Percentiles rank a stretch among this genome's conserved stretches.
phyloP scores from a whole-genome alignment of 2,113 vertebrate genomes.

The Anas platyrhynchos region DNA sequence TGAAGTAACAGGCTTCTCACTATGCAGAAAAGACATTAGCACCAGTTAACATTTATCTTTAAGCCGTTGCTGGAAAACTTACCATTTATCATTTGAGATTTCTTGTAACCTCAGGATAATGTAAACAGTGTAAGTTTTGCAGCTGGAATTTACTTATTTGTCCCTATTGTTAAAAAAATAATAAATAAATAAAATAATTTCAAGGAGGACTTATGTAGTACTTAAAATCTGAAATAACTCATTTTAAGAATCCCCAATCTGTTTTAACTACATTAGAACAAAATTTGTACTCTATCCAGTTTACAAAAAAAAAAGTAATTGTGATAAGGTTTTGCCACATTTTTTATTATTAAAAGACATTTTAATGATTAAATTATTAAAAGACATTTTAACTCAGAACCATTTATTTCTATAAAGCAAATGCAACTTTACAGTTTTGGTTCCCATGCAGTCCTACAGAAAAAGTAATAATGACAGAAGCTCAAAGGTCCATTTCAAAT shows the following conservation, averaged over 20 bases:
- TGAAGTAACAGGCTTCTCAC: neutral
- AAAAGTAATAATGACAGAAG: neutral
- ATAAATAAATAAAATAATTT: neutral
- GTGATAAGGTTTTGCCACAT: neutral
- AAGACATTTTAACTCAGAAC: neutral
- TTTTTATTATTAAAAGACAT: neutral
- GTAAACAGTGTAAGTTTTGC: neutral
- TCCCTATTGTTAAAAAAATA: neutral
- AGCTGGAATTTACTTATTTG: conserved; percentile 7
- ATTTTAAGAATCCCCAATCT: neutral
- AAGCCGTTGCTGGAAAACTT: neutral
- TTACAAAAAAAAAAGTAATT: neutral
- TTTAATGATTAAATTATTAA: neutral
- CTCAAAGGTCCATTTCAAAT: neutral
- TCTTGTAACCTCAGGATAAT: neutral
- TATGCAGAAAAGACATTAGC: neutral
- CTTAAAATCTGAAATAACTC: neutral
- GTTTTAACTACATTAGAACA: neutral
- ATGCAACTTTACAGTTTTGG: neutral
- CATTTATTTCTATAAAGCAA: neutral
- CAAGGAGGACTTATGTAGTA: neutral
- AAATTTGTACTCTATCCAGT: neutral
- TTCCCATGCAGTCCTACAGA: neutral
- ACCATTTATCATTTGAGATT: neutral
- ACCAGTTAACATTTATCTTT: neutral